These are phyloP conservation scores for Carpatolechia fugitivella DNA, from an alignment of 2,888 invertebrate genomes.

Conservation along the genomic window DNA sequence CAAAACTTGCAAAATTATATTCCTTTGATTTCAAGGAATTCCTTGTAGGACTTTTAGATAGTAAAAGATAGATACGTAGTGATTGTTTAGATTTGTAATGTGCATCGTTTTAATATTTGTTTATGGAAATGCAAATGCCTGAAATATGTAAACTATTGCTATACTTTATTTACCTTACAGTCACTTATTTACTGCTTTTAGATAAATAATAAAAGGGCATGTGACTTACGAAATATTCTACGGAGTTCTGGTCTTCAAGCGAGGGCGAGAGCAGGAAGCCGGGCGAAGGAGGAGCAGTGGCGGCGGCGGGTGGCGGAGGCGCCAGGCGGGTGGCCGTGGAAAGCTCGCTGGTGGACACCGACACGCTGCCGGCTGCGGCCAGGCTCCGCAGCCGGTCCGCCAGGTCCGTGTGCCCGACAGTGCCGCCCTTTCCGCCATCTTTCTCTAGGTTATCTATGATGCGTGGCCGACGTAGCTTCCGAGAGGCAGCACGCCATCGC, in stretches of 20 bases:
- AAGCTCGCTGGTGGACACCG: slow-evolving; percentile 65
- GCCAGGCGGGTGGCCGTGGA: slow-evolving; percentile 50
- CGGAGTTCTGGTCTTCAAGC: slow-evolving; percentile 66
- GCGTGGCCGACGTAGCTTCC: slow-evolving; percentile 68
- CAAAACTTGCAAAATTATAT: too few relatives aligned
- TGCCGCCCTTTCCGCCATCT: slow-evolving; percentile 40
- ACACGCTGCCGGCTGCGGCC: slow-evolving; percentile 71
- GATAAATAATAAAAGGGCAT: too few relatives aligned
- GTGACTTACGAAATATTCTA: slow-evolving; percentile 67
- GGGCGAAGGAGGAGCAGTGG: slow-evolving; percentile 72
- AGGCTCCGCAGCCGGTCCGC: slow-evolving; percentile 65
- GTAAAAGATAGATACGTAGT: too few relatives aligned
- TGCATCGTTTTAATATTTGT: too few relatives aligned
- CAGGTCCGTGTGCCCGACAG: slow-evolving; percentile 61
- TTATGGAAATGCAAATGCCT: too few relatives aligned
- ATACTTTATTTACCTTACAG: too few relatives aligned
- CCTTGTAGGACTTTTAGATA: too few relatives aligned
- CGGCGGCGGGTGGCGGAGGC: slow-evolving; percentile 69
- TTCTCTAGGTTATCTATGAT: slow-evolving; percentile 70
- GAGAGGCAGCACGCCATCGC: slow-evolving; percentile 72
- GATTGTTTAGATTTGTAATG: too few relatives aligned
- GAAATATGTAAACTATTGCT: too few relatives aligned
- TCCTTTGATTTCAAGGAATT: too few relatives aligned
- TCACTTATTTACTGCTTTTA: too few relatives aligned
- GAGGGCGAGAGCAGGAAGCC: slow-evolving; percentile 67